Percentiles rank a stretch among this genome's conserved stretches.
Conservation (phyloP, 1,140 invertebrate species). For the Portunus trituberculatus region DNA sequence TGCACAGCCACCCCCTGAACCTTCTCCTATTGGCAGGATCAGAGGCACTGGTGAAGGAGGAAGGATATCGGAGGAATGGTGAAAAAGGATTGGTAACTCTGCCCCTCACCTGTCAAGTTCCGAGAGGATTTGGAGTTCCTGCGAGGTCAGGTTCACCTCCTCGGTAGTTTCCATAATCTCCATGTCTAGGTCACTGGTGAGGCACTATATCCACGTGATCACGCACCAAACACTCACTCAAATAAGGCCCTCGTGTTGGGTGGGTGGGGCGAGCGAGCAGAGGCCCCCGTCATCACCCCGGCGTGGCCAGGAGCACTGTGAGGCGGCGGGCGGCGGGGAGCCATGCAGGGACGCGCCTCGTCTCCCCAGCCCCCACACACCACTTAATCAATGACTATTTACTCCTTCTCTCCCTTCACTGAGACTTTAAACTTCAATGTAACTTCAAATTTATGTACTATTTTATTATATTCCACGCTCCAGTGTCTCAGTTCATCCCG, state of each 20-base stretch:
- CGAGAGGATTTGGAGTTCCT: neutral
- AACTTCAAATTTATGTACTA: too few relatives aligned
- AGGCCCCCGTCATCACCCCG: neutral
- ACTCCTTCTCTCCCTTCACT: neutral
- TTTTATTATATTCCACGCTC: too few relatives aligned
- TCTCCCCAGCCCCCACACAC: neutral
- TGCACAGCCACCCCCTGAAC: too few relatives aligned
- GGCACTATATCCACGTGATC: neutral
- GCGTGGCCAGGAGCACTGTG: neutral
- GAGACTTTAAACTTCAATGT: too few relatives aligned
- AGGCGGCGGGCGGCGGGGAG: neutral
- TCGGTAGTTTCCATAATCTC: neutral
- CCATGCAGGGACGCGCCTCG: neutral
- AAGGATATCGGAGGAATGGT: too few relatives aligned
- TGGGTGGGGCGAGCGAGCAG: neutral
- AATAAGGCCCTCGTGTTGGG: neutral
- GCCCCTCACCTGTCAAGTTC: neutral
- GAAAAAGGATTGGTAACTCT: too few relatives aligned
- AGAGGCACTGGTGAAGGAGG: too few relatives aligned
- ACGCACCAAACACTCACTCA: neutral
- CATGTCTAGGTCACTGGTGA: neutral
- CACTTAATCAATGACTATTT: neutral
- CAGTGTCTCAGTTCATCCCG: neutral
- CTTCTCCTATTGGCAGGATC: too few relatives aligned
- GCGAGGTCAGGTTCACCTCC: neutral